Evolutionary conservation across 2,113 vertebrate genomes (phyloP).

Genomic region (Phoxinus phoxinus): DNA sequence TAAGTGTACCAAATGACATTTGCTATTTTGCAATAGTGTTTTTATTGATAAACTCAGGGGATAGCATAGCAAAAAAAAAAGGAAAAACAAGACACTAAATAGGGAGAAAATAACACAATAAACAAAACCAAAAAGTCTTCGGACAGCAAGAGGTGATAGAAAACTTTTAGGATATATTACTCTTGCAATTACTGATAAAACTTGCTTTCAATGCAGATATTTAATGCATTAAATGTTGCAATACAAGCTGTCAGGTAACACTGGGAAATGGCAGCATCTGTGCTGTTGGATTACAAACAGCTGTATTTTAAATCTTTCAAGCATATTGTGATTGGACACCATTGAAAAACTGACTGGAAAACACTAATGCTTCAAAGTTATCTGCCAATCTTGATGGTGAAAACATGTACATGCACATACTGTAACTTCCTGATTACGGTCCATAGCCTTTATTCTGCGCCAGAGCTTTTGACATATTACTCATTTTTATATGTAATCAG

Average conservation of each 20-base stretch:
- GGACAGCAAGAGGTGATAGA: background rate
- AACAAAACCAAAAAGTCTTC: background rate
- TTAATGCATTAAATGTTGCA: background rate
- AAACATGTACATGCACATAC: background rate
- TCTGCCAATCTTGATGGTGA: background rate
- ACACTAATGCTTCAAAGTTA: background rate
- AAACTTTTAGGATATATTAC: background rate
- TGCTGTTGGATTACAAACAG: background rate
- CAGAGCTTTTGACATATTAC: background rate
- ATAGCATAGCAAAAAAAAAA: background rate
- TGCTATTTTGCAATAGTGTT: background rate
- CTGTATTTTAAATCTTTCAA: conserved; percentile 13
- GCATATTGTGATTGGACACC: background rate
- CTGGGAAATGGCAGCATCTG: background rate
- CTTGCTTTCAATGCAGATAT: background rate
- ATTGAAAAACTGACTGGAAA: background rate
- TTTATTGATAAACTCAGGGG: background rate
- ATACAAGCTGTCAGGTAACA: background rate
- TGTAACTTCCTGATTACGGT: background rate
- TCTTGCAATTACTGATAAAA: background rate
- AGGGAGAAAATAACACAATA: background rate
- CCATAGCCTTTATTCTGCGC: background rate
- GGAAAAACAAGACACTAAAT: background rate
- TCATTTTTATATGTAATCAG: background rate
- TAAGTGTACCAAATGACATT: background rate